Percentiles rank a stretch among this genome's conserved stretches.
Evolutionary conservation across 2,113 vertebrate species (phyloP).

Genomic region (Mirounga angustirostris): DNA sequence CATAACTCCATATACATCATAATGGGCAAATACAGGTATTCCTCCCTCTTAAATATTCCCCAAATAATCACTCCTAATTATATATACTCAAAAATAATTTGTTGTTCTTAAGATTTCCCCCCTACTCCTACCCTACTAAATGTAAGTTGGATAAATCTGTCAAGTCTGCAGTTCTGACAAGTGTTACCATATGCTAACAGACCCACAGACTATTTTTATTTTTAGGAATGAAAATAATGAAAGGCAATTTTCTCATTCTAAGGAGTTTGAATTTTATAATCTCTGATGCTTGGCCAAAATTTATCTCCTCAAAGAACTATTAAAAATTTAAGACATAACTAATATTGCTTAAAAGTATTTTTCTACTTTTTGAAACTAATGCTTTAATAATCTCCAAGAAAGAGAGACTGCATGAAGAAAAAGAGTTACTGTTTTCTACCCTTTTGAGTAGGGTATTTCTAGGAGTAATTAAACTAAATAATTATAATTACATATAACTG

Average conservation of each 20-base stretch:
- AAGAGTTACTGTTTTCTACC: neutral
- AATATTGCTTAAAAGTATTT: conserved; percentile 34
- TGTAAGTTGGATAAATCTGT: conserved; percentile 18
- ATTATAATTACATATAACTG: conserved; percentile 57
- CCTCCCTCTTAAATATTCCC: neutral
- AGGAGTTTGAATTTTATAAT: neutral
- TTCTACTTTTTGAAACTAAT: conserved; percentile 56
- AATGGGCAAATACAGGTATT: neutral
- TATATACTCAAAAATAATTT: conserved; percentile 43
- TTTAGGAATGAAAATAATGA: conserved; percentile 45
- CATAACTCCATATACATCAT: conserved; percentile 15
- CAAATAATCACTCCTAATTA: conserved; percentile 30
- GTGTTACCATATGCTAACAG: conserved; percentile 27
- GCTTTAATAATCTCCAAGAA: conserved; percentile 30
- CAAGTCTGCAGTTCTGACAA: conserved; percentile 1
- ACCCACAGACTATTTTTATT: neutral
- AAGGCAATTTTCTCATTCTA: conserved; percentile 52
- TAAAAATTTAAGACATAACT: conserved; percentile 36
- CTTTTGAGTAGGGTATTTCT: conserved; percentile 14
- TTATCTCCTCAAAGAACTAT: conserved; percentile 51
- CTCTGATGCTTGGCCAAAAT: neutral
- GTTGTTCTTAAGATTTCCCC: neutral
- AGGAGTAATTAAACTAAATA: conserved; percentile 48
- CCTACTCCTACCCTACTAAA: neutral
- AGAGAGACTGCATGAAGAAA: conserved; percentile 18